Evolutionary conservation across 2,113 vertebrate species (phyloP), one percentile per base, ranked within the genome.

Genomic region (Cathartes aura): DNA sequence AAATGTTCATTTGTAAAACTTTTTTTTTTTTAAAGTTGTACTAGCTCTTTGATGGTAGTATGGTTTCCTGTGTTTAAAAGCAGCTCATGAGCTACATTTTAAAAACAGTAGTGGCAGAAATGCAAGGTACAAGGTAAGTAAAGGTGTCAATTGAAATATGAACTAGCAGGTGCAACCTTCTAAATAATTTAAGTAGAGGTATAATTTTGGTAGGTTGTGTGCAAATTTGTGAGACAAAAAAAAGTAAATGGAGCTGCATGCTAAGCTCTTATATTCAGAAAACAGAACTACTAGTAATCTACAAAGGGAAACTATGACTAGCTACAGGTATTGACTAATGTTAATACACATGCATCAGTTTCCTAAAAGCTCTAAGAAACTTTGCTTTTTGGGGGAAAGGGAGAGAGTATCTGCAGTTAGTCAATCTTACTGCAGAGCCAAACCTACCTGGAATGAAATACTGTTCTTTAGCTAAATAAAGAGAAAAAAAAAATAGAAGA

Each of bases 361-460:
- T 94, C 93, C 94, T 96, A 97, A 74, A 96, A 96, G 95, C 92
- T 98, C 94, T 92, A 90, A 97, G 95, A 93, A 93, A 97, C 75
- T 97, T 97, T 56, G 56, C 40, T 96, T 97, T 93, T 52, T 36
- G n/a, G 94, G 95, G 76, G 80, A 56, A 89, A 98, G 94, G 60
- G 93, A 90, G 84, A 96, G 82, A 95, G 92, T 96, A 75, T 97
- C 93, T 97, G 98, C 90, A 96, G 98, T 97, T 97, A 98, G 97
- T 97, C 82, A 96, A n/a, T 97, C 96, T 98, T 97, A 98, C 97
- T 97, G 97, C 97, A 98, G 59, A 98, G 96, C 94, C 98, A 97
- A 98, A 99, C 99, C 98, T 99, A 99, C 99, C 99, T 99, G 99
- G 99, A 99, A 99, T 99, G 99, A 99, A 99, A 99, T 99, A 99